Conservation (phyloP, 2,113 vertebrate genomes). For the Esox niger region DNA sequence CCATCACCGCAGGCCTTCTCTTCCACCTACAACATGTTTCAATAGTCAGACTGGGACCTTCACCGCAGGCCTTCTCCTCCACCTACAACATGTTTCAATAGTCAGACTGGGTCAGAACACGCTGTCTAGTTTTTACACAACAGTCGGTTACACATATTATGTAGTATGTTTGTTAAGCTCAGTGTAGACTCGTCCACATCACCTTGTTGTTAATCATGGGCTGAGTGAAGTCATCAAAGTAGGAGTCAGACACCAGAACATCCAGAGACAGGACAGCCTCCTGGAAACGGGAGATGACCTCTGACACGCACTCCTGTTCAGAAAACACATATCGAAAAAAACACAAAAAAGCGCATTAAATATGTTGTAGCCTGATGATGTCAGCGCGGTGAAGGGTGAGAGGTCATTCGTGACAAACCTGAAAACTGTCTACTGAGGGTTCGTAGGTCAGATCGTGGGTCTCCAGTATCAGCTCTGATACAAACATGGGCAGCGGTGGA, state of each 20-base stretch:
- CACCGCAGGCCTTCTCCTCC: no score
- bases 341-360: neutral
- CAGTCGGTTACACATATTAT: no score
- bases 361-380: neutral
- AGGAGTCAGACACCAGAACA: slow-evolving; percentile 69
- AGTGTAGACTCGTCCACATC: neutral
- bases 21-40: no score
- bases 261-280: slow-evolving; percentile 72
- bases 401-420: slow-evolving; percentile 64
- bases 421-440: slow-evolving; percentile 76
- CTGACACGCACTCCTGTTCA: slow-evolving; percentile 67
- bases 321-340: slow-evolving; percentile 8
- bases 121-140: no score
- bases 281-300: slow-evolving; percentile 69
- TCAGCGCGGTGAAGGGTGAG: neutral
- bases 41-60: no score
- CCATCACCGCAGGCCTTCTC: no score
- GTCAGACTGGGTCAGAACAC: no score
- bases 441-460: slow-evolving; percentile 71
- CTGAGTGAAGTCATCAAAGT: slow-evolving; percentile 73
- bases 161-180: no score
- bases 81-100: no score
- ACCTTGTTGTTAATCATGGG: slow-evolving; percentile 70
- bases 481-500: slow-evolving; percentile 75
- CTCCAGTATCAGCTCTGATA: slow-evolving; percentile 77